phyloP scores from a whole-genome alignment of 2,797 vertebrate species.

The Urosaurus nigricauda region DNA sequence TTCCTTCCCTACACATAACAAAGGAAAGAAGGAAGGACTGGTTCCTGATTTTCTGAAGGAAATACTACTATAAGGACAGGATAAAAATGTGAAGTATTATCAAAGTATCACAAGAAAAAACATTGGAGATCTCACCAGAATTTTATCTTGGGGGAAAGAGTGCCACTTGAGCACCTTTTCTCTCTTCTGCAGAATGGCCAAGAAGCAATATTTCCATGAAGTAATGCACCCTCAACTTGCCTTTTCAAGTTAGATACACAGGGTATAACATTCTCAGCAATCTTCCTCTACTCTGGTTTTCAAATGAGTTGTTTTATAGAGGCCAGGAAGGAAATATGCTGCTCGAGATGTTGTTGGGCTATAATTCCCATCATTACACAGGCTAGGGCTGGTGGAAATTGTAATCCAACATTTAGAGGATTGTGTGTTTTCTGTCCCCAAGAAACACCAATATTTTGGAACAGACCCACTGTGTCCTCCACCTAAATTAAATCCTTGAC shows the following conservation, averaged over 20 bases:
- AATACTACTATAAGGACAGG: background rate
- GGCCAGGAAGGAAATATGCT: background rate
- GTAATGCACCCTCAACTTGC: background rate
- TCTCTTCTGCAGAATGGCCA: background rate
- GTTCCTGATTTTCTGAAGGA: background rate
- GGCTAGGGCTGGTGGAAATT: background rate
- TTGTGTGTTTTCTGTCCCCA: background rate
- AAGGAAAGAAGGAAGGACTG: background rate
- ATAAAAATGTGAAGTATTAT: background rate
- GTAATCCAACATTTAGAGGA: background rate
- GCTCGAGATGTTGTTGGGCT: background rate
- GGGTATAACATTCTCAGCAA: background rate
- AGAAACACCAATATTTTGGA: background rate
- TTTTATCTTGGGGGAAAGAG: background rate
- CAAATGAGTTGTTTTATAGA: background rate
- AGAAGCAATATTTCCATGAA: background rate
- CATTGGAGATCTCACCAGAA: too few relatives aligned
- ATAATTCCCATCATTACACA: background rate
- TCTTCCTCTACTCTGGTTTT: background rate
- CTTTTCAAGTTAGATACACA: too few relatives aligned
- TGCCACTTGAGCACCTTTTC: background rate
- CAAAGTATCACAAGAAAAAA: background rate
- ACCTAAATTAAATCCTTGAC: background rate
- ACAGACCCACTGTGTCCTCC: background rate
- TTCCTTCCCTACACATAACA: background rate